Base-by-base conservation (phyloP, 2,888 invertebrate genomes). In the Hypomecis atomaria region DNA sequence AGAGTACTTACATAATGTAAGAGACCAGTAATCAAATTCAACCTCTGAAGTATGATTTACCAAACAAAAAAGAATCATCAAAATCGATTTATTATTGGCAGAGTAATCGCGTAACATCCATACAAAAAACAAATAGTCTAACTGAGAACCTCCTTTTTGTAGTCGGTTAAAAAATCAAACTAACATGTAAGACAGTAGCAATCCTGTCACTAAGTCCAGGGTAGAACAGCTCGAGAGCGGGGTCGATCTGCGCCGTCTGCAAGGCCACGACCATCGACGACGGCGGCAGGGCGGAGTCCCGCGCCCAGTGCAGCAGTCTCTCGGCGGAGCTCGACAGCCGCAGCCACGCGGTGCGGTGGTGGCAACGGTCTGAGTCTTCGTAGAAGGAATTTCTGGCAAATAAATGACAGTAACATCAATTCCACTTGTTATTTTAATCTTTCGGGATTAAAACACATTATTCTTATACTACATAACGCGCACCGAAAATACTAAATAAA, bases 201-300 rank as follows among this genome's bases (percentile, higher is more conserved):
- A 90, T 78, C 64, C 70, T 78, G 47, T 75, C 74, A 62, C 78
- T 78, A 23, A 89, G 63, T 0, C 78, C 76, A 0, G 90, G 89
- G 59, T 89, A 90, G 52, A 90, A 78, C 34, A 90, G 59, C 6
- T 86, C 84, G 7, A 90, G 45, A 0, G 87, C 87, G 0, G 89
- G 90, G 60, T 92, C 91, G 0, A 92, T 73, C 55, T 83, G 86
- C 0, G 88, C 90, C 0, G 71, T 58, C 66, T 88, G 90, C 59
- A 92, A 55, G 0, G 88, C 87, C 1, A 71, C 69, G 0, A 85
- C 71, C 1, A 92, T 67, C 0, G 85, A 75, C 0, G 86, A 76
- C 0, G 90, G 92, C 3, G 89, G 88, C 59, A 90, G 66, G 0
- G 87, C 83, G 0, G 90, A 89, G 9, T 77, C 72, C 5, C 79